Conservation (phyloP, 1,140 invertebrate genomes). For the Drosophila bipectinata region DNA sequence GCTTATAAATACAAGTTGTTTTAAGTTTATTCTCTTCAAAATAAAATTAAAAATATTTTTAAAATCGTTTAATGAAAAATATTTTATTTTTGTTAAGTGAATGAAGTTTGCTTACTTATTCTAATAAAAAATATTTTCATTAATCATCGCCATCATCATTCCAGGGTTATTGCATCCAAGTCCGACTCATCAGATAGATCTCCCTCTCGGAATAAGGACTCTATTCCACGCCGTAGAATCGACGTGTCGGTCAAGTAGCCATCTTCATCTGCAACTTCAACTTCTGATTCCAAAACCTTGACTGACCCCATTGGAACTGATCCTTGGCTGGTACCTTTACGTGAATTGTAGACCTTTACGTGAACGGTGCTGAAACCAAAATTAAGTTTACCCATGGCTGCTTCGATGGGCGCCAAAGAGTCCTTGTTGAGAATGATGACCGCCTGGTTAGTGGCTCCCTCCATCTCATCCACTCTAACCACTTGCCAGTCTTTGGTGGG, state of each 20-base stretch:
- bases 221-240: not conserved
- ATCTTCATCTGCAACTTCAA: not conserved
- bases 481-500: not conserved
- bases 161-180: not conserved
- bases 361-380: not conserved
- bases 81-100: too few relatives aligned
- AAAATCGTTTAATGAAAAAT: too few relatives aligned
- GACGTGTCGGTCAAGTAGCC: not conserved
- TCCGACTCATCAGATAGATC: not conserved
- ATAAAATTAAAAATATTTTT: too few relatives aligned
- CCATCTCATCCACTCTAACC: not conserved
- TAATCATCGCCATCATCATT: not conserved
- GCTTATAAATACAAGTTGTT: too few relatives aligned
- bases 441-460: not conserved
- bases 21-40: too few relatives aligned
- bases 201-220: not conserved
- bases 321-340: not conserved
- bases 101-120: too few relatives aligned
- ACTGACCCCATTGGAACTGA: not conserved
- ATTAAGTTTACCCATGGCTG: not conserved
- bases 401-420: not conserved
- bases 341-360: not conserved
- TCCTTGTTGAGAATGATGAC: not conserved
- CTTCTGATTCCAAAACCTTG: not conserved
- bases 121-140: not conserved